A percentile compares a stretch with the other conserved stretches of the same genome.
Evolutionary conservation across 2,113 vertebrate species (phyloP).

Genomic region (Budorcas taxicolor): DNA sequence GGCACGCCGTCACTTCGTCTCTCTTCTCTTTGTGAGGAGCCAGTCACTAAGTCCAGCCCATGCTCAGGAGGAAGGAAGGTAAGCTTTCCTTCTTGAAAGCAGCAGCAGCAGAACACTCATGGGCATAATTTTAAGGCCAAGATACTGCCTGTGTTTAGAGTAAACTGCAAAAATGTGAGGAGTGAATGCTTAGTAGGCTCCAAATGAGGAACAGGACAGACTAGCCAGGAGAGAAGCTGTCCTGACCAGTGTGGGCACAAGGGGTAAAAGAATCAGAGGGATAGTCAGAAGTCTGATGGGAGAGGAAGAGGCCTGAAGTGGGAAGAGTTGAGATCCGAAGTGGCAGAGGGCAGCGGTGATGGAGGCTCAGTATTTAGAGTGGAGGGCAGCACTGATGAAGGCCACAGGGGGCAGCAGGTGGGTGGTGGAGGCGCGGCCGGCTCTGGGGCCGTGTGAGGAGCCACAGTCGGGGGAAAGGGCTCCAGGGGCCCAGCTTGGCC

Average conservation of each 20-base stretch:
- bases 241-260: background rate
- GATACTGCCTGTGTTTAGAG: background rate
- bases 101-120: background rate
- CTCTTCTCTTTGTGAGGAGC: background rate
- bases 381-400: background rate
- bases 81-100: background rate
- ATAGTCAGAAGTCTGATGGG: background rate
- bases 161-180: background rate
- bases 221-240: background rate
- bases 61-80: background rate
- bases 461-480: fast-evolving
- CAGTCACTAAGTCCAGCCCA: background rate
- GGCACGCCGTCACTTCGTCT: background rate
- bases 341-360: background rate
- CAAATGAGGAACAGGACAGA: background rate
- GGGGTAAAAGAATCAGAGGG: background rate
- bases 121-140: background rate
- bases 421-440: background rate
- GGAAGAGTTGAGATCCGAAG: background rate
- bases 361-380: background rate
- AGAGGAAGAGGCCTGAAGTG: background rate
- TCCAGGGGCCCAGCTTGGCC: background rate
- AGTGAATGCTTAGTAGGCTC: background rate
- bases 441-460: background rate
- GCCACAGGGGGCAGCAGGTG: background rate